These are phyloP conservation scores for Percopsis omiscomaycus DNA, from an alignment of 2,797 vertebrate genomes.

Conservation along the genomic window DNA sequence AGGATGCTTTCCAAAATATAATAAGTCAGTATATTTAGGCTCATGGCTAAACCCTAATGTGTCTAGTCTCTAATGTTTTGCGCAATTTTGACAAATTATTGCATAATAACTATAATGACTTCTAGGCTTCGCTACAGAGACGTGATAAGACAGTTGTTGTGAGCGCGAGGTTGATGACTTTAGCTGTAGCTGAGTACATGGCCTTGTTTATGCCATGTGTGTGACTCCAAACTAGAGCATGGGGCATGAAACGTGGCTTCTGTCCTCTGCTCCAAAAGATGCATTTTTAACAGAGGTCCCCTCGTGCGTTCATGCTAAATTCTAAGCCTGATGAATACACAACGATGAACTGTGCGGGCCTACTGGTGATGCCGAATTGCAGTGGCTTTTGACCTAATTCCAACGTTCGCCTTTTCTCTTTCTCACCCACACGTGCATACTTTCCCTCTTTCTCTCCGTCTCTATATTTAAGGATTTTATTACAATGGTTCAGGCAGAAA, in stretches of 20 bases:
- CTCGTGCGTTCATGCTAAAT: not conserved
- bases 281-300: not conserved
- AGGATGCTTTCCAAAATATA: slow-evolving; percentile 14
- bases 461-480: slow-evolving; percentile 3
- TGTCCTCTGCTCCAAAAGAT: slow-evolving; percentile 17
- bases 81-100: not conserved
- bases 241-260: not conserved
- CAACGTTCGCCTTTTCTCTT: not conserved
- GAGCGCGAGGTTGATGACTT: too few species aligned
- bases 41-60: not conserved
- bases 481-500: too few species aligned
- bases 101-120: not conserved
- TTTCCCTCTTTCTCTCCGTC: not conserved
- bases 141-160: too few species aligned
- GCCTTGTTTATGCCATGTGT: slow-evolving; percentile 27
- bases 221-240: slow-evolving; percentile 12
- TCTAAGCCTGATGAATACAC: slow-evolving; percentile 4
- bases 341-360: too few species aligned
- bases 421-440: not conserved
- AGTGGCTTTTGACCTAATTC: slow-evolving; percentile 38
- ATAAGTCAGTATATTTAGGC: slow-evolving; percentile 16
- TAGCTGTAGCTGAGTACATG: too few species aligned
- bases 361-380: not conserved
- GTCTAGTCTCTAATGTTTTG: not conserved
- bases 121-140: too few species aligned